Evolutionary conservation across 2,113 vertebrate genomes (phyloP), one percentile per base, ranked within the genome.

Genomic region (Nansenia antarctica): DNA sequence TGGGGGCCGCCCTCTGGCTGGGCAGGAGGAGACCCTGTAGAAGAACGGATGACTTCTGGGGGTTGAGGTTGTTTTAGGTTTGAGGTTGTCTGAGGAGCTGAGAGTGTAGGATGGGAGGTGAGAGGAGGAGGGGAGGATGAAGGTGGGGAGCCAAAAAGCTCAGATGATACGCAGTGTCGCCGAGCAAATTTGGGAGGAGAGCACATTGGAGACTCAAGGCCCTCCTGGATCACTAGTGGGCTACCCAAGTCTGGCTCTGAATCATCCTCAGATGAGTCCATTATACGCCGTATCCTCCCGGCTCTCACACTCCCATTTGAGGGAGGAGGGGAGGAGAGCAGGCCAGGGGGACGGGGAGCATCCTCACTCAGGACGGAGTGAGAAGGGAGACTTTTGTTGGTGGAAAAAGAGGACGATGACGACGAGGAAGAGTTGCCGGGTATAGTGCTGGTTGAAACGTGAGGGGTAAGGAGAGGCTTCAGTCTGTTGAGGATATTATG

Each of bases 211-310:
- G 82, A 79, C n/a, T 91, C 89, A 3, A 91, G 92, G 65, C 89
- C 90, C 62, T 93, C 92, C 14, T 92, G 92, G 69, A 93, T 93
- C 45, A 93, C 86, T 9, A 93, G 82, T 0, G 91, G 86, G 53
- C 92, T 89, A 39, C 86, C 89, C 0, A 93, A 81, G 22, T 93
- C 92, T 34, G 89, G 85, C 47, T 93, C 92, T 0, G 92, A 92
- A 63, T 93, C 91, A 2, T 88, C 89, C 1, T 91, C 90, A 59
- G 91, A 90, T 1, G 83, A 86, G 22, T 85, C 63, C 3, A 75
- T 37, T n/a, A 57, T 30, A 61, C 24, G 58, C 24, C 76, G n/a
- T n/a, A n/a, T 84, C n/a, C 65, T 65, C 62, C 42, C 76, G 0
- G 66, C 15, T 62, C 74, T 77, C 12, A 72, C 3, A 27, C 30